A percentile compares a stretch with the other conserved stretches of the same genome.
Evolutionary conservation across 1,140 invertebrate genomes (phyloP).

Genomic region (Dendroctonus ponderosae): DNA sequence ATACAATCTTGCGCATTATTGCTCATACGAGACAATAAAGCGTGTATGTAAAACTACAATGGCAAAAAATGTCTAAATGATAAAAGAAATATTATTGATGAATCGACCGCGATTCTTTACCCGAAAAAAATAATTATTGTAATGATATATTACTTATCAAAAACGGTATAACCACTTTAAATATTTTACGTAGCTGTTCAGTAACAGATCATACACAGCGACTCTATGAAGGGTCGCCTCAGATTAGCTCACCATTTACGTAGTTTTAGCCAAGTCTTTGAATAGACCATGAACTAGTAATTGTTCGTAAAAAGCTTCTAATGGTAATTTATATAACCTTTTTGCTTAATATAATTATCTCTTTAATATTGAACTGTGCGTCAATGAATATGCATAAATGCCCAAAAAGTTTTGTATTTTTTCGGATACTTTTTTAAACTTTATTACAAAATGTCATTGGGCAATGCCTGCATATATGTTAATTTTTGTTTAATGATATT

Average conservation of each 20-base stretch:
- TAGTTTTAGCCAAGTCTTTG: conserved; percentile 18
- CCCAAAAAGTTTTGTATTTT: too few species aligned
- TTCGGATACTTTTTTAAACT: too few species aligned
- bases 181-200: conserved; percentile 39
- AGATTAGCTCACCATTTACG: conserved; percentile 40
- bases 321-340: conserved; percentile 35
- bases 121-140: conserved; percentile 6
- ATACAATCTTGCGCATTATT: conserved; percentile 25
- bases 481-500: too few species aligned
- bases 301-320: conserved; percentile 38
- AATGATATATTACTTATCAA: conserved; percentile 29
- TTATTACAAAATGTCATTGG: too few species aligned
- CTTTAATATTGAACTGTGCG: neutral
- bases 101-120: conserved; percentile 30
- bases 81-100: neutral
- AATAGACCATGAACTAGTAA: conserved; percentile 34
- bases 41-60: conserved; percentile 14
- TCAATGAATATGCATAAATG: neutral
- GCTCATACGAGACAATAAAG: conserved; percentile 43
- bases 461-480: too few species aligned
- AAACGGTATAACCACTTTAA: conserved; percentile 28
- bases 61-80: neutral
- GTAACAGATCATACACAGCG: conserved; percentile 33
- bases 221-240: conserved; percentile 23
- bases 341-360: conserved; percentile 10